Percentiles rank a stretch among this genome's conserved stretches.
Conservation (phyloP, 2,888 invertebrate species). For the Xestia c-nigrum region DNA sequence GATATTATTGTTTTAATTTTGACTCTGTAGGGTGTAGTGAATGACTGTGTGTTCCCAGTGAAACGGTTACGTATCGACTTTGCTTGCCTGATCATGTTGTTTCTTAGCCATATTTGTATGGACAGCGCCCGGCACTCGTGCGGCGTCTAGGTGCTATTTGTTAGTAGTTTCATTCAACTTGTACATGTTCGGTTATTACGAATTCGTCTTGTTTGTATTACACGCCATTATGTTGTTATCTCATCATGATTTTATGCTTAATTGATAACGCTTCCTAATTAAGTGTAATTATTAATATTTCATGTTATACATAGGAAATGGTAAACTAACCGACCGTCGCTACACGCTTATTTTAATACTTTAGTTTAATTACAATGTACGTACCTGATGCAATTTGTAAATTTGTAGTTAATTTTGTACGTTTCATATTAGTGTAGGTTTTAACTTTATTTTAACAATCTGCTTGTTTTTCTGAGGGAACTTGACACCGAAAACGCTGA, state of each 20-base stretch:
- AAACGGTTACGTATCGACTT: conserved; percentile 73
- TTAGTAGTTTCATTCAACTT: conserved; percentile 73
- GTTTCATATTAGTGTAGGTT: conserved; percentile 72
- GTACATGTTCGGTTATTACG: conserved; percentile 60
- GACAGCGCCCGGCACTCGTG: conserved; percentile 69
- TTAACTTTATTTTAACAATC: conserved; percentile 71
- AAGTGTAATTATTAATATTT: conserved; percentile 55
- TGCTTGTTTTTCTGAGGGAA: conserved; percentile 74
- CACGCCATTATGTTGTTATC: conserved; percentile 50
- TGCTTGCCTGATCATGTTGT: conserved; percentile 82
- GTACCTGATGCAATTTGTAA: conserved; percentile 86
- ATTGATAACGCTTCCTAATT: conserved; percentile 57
- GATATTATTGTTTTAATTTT: conserved; percentile 74
- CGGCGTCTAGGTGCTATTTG: conserved; percentile 85
- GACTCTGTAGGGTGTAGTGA: conserved; percentile 72
- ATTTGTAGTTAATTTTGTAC: conserved; percentile 82
- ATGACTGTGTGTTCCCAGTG: conserved; percentile 72
- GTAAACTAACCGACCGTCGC: conserved; percentile 71
- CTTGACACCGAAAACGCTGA: neutral
- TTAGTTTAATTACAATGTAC: conserved; percentile 77
- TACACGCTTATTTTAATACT: conserved; percentile 78
- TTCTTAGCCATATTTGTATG: conserved; percentile 77
- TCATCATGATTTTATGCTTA: conserved; percentile 55
- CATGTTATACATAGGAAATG: conserved; percentile 50
- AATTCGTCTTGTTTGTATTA: conserved; percentile 53